Percentiles rank a stretch among this genome's conserved stretches.
phyloP scores from a whole-genome alignment of 2,113 vertebrate species.

The Lipotes vexillifer region DNA sequence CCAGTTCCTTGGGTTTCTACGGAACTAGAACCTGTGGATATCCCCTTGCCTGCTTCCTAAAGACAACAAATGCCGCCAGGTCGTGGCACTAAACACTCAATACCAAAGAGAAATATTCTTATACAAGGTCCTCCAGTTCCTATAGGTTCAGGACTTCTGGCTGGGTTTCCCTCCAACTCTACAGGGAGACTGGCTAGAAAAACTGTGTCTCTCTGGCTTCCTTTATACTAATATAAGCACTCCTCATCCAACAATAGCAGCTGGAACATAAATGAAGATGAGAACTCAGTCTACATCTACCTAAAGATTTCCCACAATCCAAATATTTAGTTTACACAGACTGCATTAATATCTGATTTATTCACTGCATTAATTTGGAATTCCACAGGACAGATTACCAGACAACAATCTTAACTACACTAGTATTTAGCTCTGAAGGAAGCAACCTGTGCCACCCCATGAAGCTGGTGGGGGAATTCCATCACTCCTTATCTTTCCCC shows the following conservation, averaged over 20 bases:
- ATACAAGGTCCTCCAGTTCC: background rate
- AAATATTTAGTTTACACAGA: constrained; percentile 13
- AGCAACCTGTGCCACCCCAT: background rate
- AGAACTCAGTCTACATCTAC: constrained; percentile 27
- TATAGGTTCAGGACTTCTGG: background rate
- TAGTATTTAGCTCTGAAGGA: background rate
- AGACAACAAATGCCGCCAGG: background rate
- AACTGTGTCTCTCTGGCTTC: background rate
- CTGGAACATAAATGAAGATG: constrained; percentile 19
- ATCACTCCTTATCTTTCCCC: background rate
- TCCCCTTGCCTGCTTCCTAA: background rate
- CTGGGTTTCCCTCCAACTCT: constrained; percentile 5
- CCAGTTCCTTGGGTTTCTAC: background rate
- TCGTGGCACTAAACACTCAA: background rate
- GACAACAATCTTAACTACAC: background rate
- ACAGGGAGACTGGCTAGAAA: background rate
- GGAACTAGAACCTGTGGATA: background rate
- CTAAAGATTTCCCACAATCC: constrained; percentile 20
- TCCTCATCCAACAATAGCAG: constrained; percentile 32
- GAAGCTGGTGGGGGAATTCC: background rate
- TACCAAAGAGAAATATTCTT: background rate
- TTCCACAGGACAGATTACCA: background rate
- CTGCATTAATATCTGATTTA: background rate
- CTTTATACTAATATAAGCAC: constrained; percentile 2
- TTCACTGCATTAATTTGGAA: background rate